Conservation (phyloP, 2,888 invertebrate genomes). For the Sylvicola cinctus region DNA sequence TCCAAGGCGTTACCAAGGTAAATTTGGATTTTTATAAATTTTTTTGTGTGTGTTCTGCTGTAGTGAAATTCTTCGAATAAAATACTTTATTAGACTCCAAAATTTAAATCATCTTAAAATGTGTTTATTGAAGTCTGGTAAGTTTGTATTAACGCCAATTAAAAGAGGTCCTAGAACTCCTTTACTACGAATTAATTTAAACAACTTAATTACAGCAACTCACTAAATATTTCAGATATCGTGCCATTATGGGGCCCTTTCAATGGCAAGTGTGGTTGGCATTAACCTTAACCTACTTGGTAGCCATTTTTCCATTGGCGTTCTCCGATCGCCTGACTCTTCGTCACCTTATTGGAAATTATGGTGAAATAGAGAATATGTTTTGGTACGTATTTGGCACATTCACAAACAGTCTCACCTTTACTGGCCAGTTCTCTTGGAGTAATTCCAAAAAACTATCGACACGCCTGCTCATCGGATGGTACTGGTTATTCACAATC, state of each 20-base stretch:
- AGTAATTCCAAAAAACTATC: conserved; percentile 44
- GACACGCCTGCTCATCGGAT: conserved; percentile 48
- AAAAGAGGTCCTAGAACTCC: too few species aligned
- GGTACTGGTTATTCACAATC: conserved; percentile 72
- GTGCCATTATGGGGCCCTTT: conserved; percentile 66
- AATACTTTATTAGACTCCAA: not conserved
- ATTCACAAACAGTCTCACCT: conserved; percentile 62
- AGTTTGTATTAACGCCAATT: too few species aligned
- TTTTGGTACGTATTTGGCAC: conserved; percentile 77
- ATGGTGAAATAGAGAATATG: conserved; percentile 60
- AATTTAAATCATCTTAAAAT: too few species aligned
- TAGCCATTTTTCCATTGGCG: conserved; percentile 52
- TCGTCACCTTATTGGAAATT: conserved; percentile 40
- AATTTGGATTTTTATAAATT: not conserved
- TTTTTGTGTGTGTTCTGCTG: too few species aligned
- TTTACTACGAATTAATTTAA: too few species aligned
- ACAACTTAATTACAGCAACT: too few species aligned
- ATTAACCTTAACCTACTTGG: conserved; percentile 44
- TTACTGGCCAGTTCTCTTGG: conserved; percentile 48
- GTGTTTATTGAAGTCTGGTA: too few species aligned
- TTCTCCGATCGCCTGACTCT: conserved; percentile 51
- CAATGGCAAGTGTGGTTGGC: conserved; percentile 65
- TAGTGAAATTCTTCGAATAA: not conserved
- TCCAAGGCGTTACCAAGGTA: conserved; percentile 60
- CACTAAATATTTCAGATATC: too few species aligned